phyloP scores from a whole-genome alignment of 1,140 invertebrate species.

The Drosophila seguyi region DNA sequence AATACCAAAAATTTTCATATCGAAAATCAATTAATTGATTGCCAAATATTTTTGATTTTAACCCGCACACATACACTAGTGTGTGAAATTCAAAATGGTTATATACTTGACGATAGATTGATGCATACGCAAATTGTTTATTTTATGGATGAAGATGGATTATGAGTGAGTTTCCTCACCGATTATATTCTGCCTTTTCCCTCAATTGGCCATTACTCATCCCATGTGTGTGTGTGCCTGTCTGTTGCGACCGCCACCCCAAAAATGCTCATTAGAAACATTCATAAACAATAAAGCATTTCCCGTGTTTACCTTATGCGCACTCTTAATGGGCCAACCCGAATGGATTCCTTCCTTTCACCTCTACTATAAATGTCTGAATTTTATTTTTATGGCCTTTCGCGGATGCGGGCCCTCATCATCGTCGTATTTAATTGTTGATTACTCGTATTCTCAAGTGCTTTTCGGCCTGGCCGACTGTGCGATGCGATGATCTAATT shows the following conservation, averaged over 20 bases:
- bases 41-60: slow-evolving; percentile 64
- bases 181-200: slow-evolving; percentile 34
- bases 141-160: slow-evolving; percentile 81
- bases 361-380: slow-evolving; percentile 31
- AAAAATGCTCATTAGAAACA: slow-evolving; percentile 41
- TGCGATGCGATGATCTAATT: slow-evolving; percentile 47
- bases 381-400: slow-evolving; percentile 49
- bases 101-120: slow-evolving; percentile 73
- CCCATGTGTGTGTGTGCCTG: slow-evolving; percentile 6
- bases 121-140: slow-evolving; percentile 73
- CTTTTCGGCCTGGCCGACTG: slow-evolving; percentile 24
- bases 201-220: slow-evolving; percentile 71
- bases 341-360: slow-evolving; percentile 45
- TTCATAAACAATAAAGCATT: slow-evolving; percentile 78
- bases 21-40: slow-evolving; percentile 81
- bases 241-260: slow-evolving; percentile 14
- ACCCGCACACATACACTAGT: slow-evolving; percentile 12
- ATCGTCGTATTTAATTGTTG: slow-evolving; percentile 69
- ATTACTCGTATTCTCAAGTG: slow-evolving; percentile 57
- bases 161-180: slow-evolving; percentile 60
- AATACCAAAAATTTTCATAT: slow-evolving; percentile 52
- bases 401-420: slow-evolving; percentile 46
- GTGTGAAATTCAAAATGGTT: slow-evolving; percentile 40
- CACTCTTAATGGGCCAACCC: slow-evolving; percentile 68
- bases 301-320: slow-evolving; percentile 75